These are phyloP conservation scores for Cataglyphis hispanica DNA, from an alignment of 1,140 invertebrate species.

Conservation along the genomic window DNA sequence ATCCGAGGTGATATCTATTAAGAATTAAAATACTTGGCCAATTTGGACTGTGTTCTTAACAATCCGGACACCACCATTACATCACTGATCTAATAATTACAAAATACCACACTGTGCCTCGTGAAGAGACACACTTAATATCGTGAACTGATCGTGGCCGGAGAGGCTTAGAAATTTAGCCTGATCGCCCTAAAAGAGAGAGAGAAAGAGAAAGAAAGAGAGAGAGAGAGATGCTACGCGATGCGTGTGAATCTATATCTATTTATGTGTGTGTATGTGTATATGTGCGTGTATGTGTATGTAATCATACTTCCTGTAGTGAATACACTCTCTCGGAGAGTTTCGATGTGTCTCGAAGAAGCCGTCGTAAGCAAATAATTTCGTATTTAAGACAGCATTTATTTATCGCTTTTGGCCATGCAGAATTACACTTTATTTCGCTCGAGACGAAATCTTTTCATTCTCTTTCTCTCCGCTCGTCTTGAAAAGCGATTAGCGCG, in stretches of 20 bases:
- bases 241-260: constrained; percentile 69
- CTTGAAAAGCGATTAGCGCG: constrained; percentile 44
- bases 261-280: constrained; percentile 36
- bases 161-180: constrained; percentile 63
- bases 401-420: constrained; percentile 63
- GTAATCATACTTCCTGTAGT: constrained; percentile 23
- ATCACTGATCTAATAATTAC: constrained; percentile 21
- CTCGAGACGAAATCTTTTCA: constrained; percentile 11
- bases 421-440: constrained; percentile 67
- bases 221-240: constrained; percentile 31
- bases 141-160: constrained; percentile 1
- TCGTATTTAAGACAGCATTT: constrained; percentile 64
- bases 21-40: constrained; percentile 10
- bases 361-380: constrained; percentile 78
- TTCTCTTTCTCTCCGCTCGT: background rate
- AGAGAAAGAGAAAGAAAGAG: no score
- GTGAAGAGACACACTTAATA: background rate
- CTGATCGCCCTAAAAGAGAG: constrained; percentile 21
- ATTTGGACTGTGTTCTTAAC: background rate
- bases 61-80: constrained; percentile 10
- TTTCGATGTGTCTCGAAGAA: constrained; percentile 84
- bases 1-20: background rate
- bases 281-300: background rate
- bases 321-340: constrained; percentile 64
- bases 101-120: constrained; percentile 7